Conservation (phyloP, 30 jellyfish, hydroid and myxozoan genomes). For the Hydractinia symbiolongicarpus region DNA sequence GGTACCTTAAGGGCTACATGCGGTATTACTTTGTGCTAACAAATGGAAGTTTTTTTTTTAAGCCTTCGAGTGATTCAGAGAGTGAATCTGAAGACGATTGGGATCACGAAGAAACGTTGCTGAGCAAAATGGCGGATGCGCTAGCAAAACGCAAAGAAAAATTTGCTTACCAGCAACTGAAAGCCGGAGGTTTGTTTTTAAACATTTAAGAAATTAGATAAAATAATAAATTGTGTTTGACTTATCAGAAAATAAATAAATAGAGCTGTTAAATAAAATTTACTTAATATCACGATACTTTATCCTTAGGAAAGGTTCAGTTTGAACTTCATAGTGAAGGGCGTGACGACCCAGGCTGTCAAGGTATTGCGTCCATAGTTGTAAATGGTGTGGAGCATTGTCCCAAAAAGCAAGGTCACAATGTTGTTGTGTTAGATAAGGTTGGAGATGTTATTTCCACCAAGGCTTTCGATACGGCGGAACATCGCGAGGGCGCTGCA, state of each 20-base stretch:
- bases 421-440: slow-evolving; percentile 71
- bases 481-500: slow-evolving; percentile 68
- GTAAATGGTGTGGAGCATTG: slow-evolving; percentile 78
- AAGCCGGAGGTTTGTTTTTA: slow-evolving; percentile 70
- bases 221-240: slow-evolving; percentile 4
- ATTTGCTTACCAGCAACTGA: slow-evolving; percentile 82
- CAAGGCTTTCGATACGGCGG: slow-evolving; percentile 61
- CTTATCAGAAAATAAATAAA: background rate
- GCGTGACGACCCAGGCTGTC: slow-evolving; percentile 69
- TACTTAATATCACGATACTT: background rate
- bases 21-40: too few relatives aligned
- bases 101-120: slow-evolving; percentile 56
- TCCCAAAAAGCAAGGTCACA: slow-evolving; percentile 78
- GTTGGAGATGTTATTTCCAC: slow-evolving; percentile 70
- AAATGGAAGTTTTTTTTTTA: background rate
- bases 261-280: background rate
- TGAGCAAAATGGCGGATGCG: slow-evolving; percentile 81
- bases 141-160: slow-evolving; percentile 79
- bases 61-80: slow-evolving; percentile 71
- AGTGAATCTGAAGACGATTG: slow-evolving; percentile 59
- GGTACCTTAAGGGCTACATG: too few relatives aligned
- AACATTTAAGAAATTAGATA: background rate
- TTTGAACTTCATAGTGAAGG: slow-evolving; percentile 90
- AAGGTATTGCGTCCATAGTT: slow-evolving; percentile 65
- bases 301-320: slow-evolving; percentile 67